Conservation (phyloP, 2,888 invertebrate genomes). For the Drosophila sordidula region DNA sequence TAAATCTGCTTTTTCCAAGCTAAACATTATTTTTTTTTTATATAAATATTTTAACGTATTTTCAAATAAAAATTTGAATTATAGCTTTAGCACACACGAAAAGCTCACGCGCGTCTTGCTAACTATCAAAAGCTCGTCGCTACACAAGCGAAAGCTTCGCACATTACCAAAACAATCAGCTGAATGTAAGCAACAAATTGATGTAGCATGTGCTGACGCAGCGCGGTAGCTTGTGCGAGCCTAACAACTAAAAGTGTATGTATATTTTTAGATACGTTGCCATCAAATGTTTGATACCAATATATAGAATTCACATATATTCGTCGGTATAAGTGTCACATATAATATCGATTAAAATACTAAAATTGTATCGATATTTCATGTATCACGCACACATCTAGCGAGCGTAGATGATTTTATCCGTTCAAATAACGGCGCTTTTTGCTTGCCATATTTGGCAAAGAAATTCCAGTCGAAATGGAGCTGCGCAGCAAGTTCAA, state of each 20-base stretch:
- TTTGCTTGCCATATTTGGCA: too few species aligned
- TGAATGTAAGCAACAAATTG: background rate
- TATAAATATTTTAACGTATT: background rate
- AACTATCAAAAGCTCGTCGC: conserved; percentile 9
- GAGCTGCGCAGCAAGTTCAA: conserved; percentile 31
- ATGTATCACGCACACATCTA: background rate
- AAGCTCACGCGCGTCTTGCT: background rate
- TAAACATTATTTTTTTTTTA: background rate
- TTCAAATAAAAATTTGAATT: too few species aligned
- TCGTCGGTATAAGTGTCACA: too few species aligned
- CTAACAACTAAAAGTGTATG: too few species aligned
- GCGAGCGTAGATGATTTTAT: background rate
- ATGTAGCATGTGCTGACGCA: background rate
- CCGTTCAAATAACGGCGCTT: conserved; percentile 44
- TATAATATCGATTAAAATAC: background rate
- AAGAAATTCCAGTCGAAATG: conserved; percentile 23
- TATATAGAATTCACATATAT: too few species aligned
- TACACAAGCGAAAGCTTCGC: background rate
- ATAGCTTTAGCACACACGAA: background rate
- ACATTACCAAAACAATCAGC: background rate
- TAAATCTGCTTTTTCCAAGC: background rate
- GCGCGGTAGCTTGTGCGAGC: accelerated
- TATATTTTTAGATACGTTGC: too few species aligned
- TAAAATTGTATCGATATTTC: conserved; percentile 5
- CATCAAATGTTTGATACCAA: too few species aligned